Percentiles rank a stretch among this genome's conserved stretches.
Evolutionary conservation across 2,888 invertebrate genomes (phyloP).

Genomic region (Embidobia sp.): DNA sequence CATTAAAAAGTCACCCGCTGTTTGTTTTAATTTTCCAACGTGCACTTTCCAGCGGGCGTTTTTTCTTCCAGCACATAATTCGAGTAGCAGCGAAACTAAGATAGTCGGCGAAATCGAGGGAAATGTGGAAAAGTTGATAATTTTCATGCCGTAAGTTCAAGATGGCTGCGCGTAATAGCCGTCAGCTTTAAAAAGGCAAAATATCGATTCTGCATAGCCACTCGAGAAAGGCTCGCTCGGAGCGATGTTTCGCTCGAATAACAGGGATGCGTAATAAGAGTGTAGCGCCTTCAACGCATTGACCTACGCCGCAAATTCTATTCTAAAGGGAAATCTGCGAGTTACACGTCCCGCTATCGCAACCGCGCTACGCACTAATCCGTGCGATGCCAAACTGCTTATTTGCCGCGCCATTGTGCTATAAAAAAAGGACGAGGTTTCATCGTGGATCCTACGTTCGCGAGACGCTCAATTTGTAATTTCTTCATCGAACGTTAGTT

Average conservation of each 20-base stretch:
- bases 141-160: constrained; percentile 43
- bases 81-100: constrained; percentile 16
- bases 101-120: constrained; percentile 19
- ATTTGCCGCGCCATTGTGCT: constrained; percentile 37
- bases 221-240: constrained; percentile 53
- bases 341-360: constrained; percentile 47
- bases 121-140: constrained; percentile 58
- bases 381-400: constrained; percentile 27
- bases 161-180: constrained; percentile 49
- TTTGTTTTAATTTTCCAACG: constrained; percentile 1
- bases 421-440: constrained; percentile 5
- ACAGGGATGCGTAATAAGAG: constrained; percentile 61
- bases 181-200: constrained; percentile 53
- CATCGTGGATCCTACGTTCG: constrained; percentile 17
- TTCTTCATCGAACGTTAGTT: constrained; percentile 14
- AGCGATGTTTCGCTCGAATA: constrained; percentile 59
- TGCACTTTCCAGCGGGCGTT: constrained; percentile 8
- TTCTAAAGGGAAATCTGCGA: constrained; percentile 53
- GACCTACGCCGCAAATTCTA: constrained; percentile 45
- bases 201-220: constrained; percentile 59
- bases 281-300: constrained; percentile 57
- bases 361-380: constrained; percentile 58
- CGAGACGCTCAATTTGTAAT: constrained; percentile 13
- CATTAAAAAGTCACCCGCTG: background rate
- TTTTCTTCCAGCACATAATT: constrained; percentile 9